phyloP scores from a whole-genome alignment of 2,888 invertebrate genomes.

The Calameuta idolon region DNA sequence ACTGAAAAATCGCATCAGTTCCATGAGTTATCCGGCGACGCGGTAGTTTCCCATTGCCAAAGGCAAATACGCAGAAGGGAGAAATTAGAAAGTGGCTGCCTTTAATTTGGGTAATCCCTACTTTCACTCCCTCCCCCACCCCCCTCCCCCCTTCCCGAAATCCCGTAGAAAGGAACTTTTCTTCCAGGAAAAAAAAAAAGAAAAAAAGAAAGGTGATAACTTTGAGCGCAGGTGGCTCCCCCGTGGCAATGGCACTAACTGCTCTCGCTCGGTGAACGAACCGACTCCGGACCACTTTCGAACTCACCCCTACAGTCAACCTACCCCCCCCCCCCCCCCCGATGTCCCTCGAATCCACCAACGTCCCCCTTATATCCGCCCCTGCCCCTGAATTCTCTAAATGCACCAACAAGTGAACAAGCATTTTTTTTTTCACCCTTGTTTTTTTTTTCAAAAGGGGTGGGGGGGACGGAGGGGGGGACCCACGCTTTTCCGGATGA shows the following conservation, averaged over 20 bases:
- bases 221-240: conserved; percentile 52
- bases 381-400: too few species aligned
- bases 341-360: not conserved
- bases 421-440: conserved; percentile 15
- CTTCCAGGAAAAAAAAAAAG: too few species aligned
- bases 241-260: conserved; percentile 37
- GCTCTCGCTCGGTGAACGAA: conserved; percentile 17
- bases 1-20: too few species aligned
- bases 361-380: too few species aligned
- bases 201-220: conserved; percentile 45
- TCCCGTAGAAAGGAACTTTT: conserved; percentile 40
- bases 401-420: too few species aligned
- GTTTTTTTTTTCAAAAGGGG: conserved; percentile 34
- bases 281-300: too few species aligned
- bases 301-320: not conserved
- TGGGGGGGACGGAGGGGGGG: too few species aligned
- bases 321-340: too few species aligned
- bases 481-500: conserved; percentile 35
- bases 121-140: conserved; percentile 31
- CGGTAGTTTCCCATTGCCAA: too few species aligned
- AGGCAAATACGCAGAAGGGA: conserved; percentile 18
- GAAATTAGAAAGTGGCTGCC: conserved; percentile 30
- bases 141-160: conserved; percentile 23
- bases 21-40: too few species aligned
- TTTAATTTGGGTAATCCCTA: conserved; percentile 39